phyloP scores from a whole-genome alignment of 2,113 vertebrate species.

The Chunga burmeisteri region DNA sequence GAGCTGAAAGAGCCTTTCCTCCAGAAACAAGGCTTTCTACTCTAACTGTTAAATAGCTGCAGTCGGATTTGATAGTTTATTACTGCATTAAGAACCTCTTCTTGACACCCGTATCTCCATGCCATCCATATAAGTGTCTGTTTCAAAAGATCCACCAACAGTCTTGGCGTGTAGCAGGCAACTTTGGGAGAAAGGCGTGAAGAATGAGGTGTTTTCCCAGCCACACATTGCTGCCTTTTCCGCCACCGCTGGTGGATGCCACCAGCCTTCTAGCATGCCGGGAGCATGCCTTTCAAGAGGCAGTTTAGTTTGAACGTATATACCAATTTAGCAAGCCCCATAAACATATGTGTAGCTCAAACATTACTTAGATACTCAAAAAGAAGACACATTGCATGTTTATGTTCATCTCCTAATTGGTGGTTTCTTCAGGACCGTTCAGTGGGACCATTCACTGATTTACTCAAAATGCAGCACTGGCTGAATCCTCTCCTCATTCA shows the following conservation, averaged over 20 bases:
- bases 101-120: neutral
- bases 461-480: neutral
- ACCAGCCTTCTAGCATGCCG: neutral
- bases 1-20: constrained; percentile 60
- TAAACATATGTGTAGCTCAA: neutral
- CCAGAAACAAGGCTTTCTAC: constrained; percentile 22
- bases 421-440: neutral
- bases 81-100: neutral
- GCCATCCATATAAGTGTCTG: neutral
- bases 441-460: neutral
- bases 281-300: neutral
- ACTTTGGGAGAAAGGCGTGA: neutral
- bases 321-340: neutral
- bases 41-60: constrained; percentile 28
- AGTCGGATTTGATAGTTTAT: constrained; percentile 30
- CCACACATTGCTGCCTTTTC: neutral
- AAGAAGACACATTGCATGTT: neutral
- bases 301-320: neutral
- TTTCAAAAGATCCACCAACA: constrained; percentile 5
- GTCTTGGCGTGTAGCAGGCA: neutral
- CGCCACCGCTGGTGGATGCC: neutral
- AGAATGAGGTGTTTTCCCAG: constrained; percentile 19
- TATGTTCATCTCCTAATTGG: neutral
- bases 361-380: neutral
- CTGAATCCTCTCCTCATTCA: neutral